Base-by-base conservation (phyloP, 1,140 invertebrate genomes). In the Teleopsis dalmanni region DNA sequence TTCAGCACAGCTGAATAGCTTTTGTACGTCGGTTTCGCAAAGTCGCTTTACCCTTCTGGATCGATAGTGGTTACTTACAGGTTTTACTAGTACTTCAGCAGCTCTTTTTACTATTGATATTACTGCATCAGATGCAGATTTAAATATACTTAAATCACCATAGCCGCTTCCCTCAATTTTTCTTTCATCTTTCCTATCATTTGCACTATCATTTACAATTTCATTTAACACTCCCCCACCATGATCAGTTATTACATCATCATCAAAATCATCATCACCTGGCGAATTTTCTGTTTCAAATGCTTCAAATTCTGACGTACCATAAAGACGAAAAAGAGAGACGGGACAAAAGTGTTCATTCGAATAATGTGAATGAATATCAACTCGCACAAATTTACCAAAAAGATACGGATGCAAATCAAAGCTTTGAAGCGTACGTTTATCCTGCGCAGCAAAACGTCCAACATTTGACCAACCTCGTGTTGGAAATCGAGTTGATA, bases 331-430 rank as follows among this genome's bases (percentile, higher is more conserved):
- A 71, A 96, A 88, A 13, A 95, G 74, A 5, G 91, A 96, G 37
- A 99, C 78, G 0, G 96, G 95, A 72, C 97, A 99, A 65, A 91
- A 99, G 68, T 99, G 95, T 72, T 99, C 95, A 4, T 83, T 84
- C 10, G 95, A 94, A 64, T 98, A 91, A 71, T 98, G 90, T 14
- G 89, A 91, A 45, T 88, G 77, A 54, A 99, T 76, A 60, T 98
- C 94, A 1, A 96, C 78, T 59, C 86, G 86, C 21, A 98, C 84
- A 70, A 91, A 98, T 74, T 98, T 98, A 14, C 90, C 88, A 75
- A 96, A 98, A 1, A 90, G 74, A 65, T 83, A 81, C 11, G 81
- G 83, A 60, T 80, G 78, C 18, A 87, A 75, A 54, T 81, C 75
- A 65, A 98, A 98, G 52, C 81, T 86, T 70, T 99, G 95, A 22